These are phyloP conservation scores for Picus viridis DNA, from an alignment of 2,797 vertebrate species.

Conservation along the genomic window DNA sequence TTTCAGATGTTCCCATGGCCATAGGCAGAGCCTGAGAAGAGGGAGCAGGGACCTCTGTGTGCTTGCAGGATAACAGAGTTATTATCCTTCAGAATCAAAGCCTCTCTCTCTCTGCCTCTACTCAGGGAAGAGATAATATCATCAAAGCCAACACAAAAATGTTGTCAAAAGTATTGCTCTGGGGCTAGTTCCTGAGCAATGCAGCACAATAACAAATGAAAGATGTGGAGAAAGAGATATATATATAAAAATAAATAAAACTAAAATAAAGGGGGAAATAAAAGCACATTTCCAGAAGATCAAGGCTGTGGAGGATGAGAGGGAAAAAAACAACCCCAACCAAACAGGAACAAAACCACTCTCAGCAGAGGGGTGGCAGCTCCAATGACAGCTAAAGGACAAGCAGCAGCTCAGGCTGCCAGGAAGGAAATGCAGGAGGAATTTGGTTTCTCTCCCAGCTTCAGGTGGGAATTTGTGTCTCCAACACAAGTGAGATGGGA, in stretches of 20 bases:
- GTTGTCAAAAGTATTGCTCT: neutral
- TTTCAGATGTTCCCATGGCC: neutral
- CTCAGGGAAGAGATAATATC: constrained; percentile 14
- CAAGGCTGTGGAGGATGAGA: neutral
- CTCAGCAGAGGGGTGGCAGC: neutral
- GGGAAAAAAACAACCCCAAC: neutral
- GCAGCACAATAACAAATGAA: neutral
- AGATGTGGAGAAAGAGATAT: neutral
- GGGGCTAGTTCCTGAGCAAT: neutral
- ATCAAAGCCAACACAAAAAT: constrained; percentile 8
- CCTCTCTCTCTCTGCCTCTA: neutral
- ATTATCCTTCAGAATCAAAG: constrained; percentile 31
- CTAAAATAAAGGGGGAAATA: neutral
- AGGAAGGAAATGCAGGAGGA: neutral
- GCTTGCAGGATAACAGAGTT: neutral
- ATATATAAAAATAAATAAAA: too few relatives aligned
- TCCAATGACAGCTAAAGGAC: constrained; percentile 4
- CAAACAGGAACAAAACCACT: neutral
- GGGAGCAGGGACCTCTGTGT: neutral
- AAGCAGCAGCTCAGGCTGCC: neutral
- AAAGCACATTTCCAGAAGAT: constrained; percentile 2
- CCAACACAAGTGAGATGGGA: too few relatives aligned
- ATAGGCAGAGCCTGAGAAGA: neutral
- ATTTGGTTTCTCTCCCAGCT: neutral
- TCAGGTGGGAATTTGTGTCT: too few relatives aligned